phyloP scores from a whole-genome alignment of 64 coral and sea anemone species.

The Orbicella faveolata region DNA sequence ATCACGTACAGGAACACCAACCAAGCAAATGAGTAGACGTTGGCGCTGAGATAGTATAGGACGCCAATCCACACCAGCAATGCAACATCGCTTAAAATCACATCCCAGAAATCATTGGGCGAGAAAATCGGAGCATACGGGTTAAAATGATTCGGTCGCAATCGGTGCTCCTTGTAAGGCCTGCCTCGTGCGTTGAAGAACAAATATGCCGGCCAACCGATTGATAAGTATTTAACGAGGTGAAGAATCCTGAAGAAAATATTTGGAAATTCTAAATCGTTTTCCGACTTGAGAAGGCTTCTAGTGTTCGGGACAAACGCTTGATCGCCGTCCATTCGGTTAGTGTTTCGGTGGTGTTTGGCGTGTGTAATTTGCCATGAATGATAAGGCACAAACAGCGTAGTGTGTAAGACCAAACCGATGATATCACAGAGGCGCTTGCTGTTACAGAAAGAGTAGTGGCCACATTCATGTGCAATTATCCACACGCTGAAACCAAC shows the following conservation, averaged over 20 bases:
- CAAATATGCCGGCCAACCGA: constrained; percentile 81
- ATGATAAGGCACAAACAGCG: constrained; percentile 80
- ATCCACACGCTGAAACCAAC: constrained; percentile 84
- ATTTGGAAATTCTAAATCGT: constrained; percentile 76
- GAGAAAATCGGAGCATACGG: constrained; percentile 69
- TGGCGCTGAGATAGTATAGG: constrained; percentile 43
- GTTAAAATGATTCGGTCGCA: constrained; percentile 59
- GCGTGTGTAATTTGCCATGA: constrained; percentile 82
- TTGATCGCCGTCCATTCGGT: constrained; percentile 84
- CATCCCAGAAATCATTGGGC: constrained; percentile 79
- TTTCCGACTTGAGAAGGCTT: constrained; percentile 36
- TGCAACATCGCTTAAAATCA: constrained; percentile 78
- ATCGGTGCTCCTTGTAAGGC: not conserved
- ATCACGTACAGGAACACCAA: constrained; percentile 72
- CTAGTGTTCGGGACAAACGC: constrained; percentile 90
- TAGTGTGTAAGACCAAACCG: constrained; percentile 71
- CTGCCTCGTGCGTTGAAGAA: constrained; percentile 74
- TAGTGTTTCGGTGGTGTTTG: constrained; percentile 85
- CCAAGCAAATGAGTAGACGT: constrained; percentile 56
- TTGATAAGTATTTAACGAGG: constrained; percentile 55
- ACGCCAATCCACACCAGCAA: constrained; percentile 63
- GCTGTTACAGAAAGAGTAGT: constrained; percentile 81
- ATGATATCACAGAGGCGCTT: constrained; percentile 70
- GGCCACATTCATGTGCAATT: constrained; percentile 87
- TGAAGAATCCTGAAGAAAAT: constrained; percentile 57